phyloP scores from a whole-genome alignment of 2,888 invertebrate species.

The Sinotaia quadrata region DNA sequence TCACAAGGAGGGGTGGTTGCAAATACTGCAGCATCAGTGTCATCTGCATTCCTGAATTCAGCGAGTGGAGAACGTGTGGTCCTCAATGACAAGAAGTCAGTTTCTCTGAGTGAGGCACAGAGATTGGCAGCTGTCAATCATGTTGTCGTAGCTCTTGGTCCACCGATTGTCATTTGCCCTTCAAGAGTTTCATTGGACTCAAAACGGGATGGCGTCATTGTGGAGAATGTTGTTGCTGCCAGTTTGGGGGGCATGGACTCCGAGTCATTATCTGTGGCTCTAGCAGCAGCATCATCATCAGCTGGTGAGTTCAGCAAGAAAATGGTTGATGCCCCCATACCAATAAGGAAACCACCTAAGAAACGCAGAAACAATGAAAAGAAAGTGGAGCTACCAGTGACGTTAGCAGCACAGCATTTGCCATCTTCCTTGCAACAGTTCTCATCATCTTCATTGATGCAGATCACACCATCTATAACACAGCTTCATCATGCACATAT shows the following conservation, averaged over 20 bases:
- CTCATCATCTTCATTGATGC: not conserved
- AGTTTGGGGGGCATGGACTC: not conserved
- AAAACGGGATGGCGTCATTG: slow-evolving; percentile 3
- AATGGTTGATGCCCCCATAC: not conserved
- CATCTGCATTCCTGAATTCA: not conserved
- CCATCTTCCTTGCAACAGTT: not conserved
- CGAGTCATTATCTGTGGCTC: not conserved
- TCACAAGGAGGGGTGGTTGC: not conserved
- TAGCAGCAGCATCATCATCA: not conserved
- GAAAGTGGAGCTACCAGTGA: slow-evolving; percentile 27
- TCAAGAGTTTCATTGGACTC: slow-evolving; percentile 16
- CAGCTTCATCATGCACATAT: not conserved
- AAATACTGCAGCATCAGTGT: not conserved
- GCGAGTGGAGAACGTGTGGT: not conserved
- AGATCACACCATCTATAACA: no score
- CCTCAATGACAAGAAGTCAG: slow-evolving; percentile 1
- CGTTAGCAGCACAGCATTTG: not conserved
- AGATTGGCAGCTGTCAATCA: slow-evolving; percentile 19
- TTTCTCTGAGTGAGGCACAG: slow-evolving; percentile 19
- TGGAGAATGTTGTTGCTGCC: not conserved
- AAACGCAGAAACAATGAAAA: slow-evolving; percentile 34
- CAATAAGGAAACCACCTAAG: slow-evolving; percentile 37
- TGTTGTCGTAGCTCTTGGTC: slow-evolving; percentile 26
- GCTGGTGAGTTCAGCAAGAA: not conserved
- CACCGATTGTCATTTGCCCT: slow-evolving; percentile 18